phyloP scores from a whole-genome alignment of 2,113 vertebrate species.

The Pteruthius melanotis region DNA sequence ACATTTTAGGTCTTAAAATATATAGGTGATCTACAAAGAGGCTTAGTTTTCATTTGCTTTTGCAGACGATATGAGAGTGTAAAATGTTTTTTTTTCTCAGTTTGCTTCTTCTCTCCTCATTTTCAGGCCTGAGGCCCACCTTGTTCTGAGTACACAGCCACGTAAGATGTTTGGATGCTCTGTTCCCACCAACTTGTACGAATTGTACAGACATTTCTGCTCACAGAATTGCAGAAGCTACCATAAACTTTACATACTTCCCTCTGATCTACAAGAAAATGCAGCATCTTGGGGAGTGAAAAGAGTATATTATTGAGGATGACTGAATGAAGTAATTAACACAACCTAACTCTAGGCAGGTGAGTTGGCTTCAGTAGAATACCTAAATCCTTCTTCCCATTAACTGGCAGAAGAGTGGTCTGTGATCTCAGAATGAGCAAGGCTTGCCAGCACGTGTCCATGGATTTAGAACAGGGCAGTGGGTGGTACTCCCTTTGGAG shows the following conservation, averaged over 20 bases:
- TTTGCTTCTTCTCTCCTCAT: neutral
- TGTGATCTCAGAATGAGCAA: neutral
- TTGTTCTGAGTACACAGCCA: neutral
- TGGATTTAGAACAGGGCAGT: fast-evolving
- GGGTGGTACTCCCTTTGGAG: neutral
- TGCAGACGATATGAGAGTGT: neutral
- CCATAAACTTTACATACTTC: neutral
- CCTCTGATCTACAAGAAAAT: neutral
- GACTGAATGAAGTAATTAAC: neutral
- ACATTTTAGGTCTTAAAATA: neutral
- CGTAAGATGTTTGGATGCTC: neutral
- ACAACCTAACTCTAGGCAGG: neutral
- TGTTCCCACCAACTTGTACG: neutral
- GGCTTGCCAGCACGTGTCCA: neutral
- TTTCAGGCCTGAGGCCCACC: neutral
- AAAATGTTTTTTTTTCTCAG: neutral
- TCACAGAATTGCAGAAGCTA: neutral
- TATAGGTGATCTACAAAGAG: neutral
- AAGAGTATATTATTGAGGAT: neutral
- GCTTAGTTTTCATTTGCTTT: neutral
- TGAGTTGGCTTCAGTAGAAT: neutral
- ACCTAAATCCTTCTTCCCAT: neutral
- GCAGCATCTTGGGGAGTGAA: neutral
- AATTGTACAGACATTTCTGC: neutral
- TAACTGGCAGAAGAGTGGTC: neutral